Percentiles rank a stretch among this genome's conserved stretches.
Conservation (phyloP, 1,140 invertebrate genomes). For the Temnothorax curvispinosus region DNA sequence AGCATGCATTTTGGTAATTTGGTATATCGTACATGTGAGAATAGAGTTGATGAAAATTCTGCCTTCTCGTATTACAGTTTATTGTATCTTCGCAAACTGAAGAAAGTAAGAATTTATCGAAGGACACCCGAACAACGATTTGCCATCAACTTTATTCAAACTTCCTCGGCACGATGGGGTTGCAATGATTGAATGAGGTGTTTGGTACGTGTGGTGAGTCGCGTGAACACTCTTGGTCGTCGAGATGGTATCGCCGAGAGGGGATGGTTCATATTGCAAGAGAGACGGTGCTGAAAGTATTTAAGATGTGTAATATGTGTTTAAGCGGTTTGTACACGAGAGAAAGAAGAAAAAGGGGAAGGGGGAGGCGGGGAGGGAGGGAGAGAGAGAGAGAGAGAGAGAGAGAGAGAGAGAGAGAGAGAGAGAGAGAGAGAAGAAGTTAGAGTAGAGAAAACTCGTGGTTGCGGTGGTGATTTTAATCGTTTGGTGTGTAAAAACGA, state of each 20-base stretch:
- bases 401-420: constrained; percentile 33
- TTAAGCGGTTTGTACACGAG: constrained; percentile 71
- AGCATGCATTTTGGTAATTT: constrained; percentile 40
- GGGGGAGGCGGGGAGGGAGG: constrained; percentile 34
- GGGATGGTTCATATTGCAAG: constrained; percentile 11
- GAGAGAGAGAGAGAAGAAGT: too few relatives aligned
- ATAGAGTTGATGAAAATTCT: constrained; percentile 46
- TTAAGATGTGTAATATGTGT: constrained; percentile 69
- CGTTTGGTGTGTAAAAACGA: constrained; percentile 68
- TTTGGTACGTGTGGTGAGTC: constrained; percentile 29
- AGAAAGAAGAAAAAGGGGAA: constrained; percentile 56
- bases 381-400: constrained; percentile 41
- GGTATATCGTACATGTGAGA: constrained; percentile 6
- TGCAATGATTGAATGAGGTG: constrained; percentile 62
- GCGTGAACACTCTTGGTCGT: constrained; percentile 14
- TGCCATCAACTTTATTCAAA: constrained; percentile 66
- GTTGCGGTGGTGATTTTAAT: constrained; percentile 75
- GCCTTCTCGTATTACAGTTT: background rate
- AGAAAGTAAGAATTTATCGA: background rate
- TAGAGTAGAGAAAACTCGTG: constrained; percentile 74
- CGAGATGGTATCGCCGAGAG: constrained; percentile 45
- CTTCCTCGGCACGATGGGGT: constrained; percentile 57
- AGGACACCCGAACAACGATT: background rate
- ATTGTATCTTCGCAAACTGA: background rate
- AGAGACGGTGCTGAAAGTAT: constrained; percentile 57